Conservation (phyloP, 1,140 invertebrate species). For the Drosophila sucinea region DNA sequence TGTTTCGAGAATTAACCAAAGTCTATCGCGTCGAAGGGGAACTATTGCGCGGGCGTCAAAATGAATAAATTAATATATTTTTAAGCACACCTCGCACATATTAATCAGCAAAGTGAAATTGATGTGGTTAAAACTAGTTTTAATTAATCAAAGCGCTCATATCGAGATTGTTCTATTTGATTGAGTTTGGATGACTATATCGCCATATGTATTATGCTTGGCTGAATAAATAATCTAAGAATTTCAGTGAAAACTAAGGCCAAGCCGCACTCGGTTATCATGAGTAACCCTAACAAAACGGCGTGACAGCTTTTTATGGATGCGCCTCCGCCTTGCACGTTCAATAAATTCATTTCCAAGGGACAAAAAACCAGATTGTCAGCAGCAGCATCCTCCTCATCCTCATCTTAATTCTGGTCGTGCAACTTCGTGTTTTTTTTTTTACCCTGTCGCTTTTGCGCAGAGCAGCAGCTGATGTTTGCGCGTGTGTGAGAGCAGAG, state of each 20-base stretch:
- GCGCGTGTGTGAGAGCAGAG: conserved; percentile 26
- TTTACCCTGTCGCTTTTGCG: conserved; percentile 59
- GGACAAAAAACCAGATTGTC: not conserved
- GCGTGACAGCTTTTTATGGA: not conserved
- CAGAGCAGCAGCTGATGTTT: conserved; percentile 73
- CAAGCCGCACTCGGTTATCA: not conserved
- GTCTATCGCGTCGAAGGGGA: no score
- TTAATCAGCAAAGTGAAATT: not conserved
- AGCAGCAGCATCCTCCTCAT: not conserved
- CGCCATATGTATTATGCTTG: not conserved
- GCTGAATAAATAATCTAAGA: no score
- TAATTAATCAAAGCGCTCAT: not conserved
- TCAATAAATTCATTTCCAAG: conserved; percentile 7
- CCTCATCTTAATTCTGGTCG: not conserved
- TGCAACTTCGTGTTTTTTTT: conserved; percentile 31
- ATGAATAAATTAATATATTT: no score
- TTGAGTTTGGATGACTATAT: no score
- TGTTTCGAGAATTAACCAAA: no score
- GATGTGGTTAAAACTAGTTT: not conserved
- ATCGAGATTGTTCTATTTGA: not conserved
- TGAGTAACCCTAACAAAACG: conserved; percentile 7
- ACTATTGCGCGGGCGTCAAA: no score
- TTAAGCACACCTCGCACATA: no score
- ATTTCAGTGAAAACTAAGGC: no score
- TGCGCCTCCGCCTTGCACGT: not conserved